These are phyloP conservation scores for Pteronura brasiliensis DNA, from an alignment of 2,113 vertebrate species.

Conservation along the genomic window DNA sequence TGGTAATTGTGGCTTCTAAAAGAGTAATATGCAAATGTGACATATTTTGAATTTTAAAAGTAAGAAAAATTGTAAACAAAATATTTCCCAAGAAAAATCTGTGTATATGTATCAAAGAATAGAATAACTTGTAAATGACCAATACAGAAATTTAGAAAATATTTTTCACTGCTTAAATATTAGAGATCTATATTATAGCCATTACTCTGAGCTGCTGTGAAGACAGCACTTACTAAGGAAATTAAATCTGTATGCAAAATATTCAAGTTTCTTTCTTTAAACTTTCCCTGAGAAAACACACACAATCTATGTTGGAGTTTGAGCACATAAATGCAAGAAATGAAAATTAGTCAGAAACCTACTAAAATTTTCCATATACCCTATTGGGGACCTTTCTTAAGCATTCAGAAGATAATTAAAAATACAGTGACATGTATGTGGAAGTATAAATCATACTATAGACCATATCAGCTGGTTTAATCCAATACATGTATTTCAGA, in stretches of 20 bases:
- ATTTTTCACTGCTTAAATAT: neutral
- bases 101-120: neutral
- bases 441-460: neutral
- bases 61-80: neutral
- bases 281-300: neutral
- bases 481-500: neutral
- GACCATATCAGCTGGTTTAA: neutral
- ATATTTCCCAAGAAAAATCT: neutral
- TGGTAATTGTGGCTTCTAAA: neutral
- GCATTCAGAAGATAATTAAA: neutral
- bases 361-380: neutral
- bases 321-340: neutral
- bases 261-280: neutral
- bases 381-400: neutral
- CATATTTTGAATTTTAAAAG: neutral
- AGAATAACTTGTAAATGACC: neutral
- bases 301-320: neutral
- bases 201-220: neutral
- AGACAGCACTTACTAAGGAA: neutral
- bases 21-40: neutral
- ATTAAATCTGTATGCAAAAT: neutral
- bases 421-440: neutral
- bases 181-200: neutral
- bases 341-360: neutral
- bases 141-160: neutral